Evolutionary conservation across 2,113 vertebrate species (phyloP).

Genomic region (Saguinus imperator): DNA sequence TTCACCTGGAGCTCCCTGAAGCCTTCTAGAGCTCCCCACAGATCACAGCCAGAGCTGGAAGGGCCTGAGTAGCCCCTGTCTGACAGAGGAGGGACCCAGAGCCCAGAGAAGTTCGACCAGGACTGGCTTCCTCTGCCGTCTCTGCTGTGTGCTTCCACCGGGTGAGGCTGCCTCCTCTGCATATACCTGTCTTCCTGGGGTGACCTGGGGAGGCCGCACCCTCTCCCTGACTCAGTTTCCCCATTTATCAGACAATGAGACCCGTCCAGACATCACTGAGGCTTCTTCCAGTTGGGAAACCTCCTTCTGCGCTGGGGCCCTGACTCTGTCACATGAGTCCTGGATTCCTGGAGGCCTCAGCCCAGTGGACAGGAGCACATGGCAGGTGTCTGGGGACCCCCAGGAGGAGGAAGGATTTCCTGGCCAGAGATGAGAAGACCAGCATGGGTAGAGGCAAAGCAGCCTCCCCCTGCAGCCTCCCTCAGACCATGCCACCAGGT

Average conservation of each 20-base stretch:
- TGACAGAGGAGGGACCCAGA: neutral
- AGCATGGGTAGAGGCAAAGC: neutral
- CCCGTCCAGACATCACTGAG: neutral
- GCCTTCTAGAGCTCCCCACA: neutral
- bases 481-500: constrained; percentile 9
- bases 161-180: neutral
- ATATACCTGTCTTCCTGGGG: neutral
- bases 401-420: neutral
- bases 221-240: neutral
- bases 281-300: neutral
- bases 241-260: neutral
- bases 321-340: too few species aligned
- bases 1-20: neutral
- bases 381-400: neutral
- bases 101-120: neutral
- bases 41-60: neutral
- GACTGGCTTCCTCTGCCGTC: neutral
- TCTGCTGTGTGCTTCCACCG: accelerated
- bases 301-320: neutral
- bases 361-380: neutral
- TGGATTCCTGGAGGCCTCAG: neutral
- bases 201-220: neutral
- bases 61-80: neutral
- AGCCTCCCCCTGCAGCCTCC: neutral
- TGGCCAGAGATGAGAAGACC: neutral